phyloP scores from a whole-genome alignment of 2,113 vertebrate species.

The Syngnathoides biaculeatus region DNA sequence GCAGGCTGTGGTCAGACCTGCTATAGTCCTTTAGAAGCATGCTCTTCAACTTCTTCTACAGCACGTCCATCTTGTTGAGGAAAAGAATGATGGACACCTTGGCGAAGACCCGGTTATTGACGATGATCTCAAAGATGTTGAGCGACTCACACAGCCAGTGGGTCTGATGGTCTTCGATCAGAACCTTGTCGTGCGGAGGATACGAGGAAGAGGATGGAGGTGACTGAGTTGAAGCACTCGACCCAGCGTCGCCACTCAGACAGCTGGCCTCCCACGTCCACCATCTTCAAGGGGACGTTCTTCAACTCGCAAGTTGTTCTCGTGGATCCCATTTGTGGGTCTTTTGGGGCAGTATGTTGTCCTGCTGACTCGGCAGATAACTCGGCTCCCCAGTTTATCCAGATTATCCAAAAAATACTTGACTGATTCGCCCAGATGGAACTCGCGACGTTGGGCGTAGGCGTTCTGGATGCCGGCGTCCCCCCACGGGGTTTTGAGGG shows the following conservation, averaged over 20 bases:
- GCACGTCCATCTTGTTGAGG: constrained; percentile 96
- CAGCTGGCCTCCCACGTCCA: constrained; percentile 93
- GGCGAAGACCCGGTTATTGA: constrained; percentile 95
- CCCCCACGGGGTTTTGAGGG: constrained; percentile 83
- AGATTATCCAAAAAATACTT: constrained; percentile 99
- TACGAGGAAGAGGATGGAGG: constrained; percentile 93
- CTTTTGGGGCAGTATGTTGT: constrained; percentile 90
- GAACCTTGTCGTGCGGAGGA: constrained; percentile 93
- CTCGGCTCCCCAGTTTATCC: constrained; percentile 90
- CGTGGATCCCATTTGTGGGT: constrained; percentile 96
- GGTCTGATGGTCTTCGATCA: constrained; percentile 95
- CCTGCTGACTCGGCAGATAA: constrained; percentile 91
- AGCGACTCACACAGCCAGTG: constrained; percentile 94
- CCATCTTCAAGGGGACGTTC: constrained; percentile 98
- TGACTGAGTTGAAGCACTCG: constrained; percentile 95
- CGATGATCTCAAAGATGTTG: constrained; percentile 98
- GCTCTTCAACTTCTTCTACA: constrained; percentile 91
- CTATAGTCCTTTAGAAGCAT: constrained; percentile 92
- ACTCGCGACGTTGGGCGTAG: constrained; percentile 92
- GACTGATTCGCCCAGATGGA: constrained; percentile 97
- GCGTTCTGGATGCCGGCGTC: constrained; percentile 92
- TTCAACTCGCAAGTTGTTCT: constrained; percentile 97
- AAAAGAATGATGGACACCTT: constrained; percentile 98
- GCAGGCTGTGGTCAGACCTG: constrained; percentile 87
- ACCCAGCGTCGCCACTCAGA: constrained; percentile 96